phyloP scores from a whole-genome alignment of 2,888 invertebrate species.

The Chelonus formosanus region DNA sequence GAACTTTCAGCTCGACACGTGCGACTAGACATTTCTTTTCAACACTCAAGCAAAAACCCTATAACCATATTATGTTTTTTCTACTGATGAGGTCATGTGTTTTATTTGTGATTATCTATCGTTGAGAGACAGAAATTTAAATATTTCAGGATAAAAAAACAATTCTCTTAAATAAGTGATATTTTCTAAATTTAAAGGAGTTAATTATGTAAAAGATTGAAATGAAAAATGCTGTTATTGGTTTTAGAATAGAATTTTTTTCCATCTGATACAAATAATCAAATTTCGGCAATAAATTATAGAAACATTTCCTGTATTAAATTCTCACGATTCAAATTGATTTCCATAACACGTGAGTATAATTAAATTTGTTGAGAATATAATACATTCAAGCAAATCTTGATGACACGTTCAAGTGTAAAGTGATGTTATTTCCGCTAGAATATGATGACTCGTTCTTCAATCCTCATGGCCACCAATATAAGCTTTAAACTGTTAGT shows the following conservation, averaged over 20 bases:
- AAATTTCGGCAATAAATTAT: not conserved
- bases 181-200: too few species aligned
- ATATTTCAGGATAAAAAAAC: too few species aligned
- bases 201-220: too few species aligned
- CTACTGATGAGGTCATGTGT: conserved; percentile 3
- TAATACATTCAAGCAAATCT: not conserved
- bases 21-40: conserved; percentile 23
- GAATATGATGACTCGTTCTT: conserved; percentile 13
- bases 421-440: conserved; percentile 12
- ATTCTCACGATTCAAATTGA: conserved; percentile 4
- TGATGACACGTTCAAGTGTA: conserved; percentile 9
- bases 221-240: too few species aligned
- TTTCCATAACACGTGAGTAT: conserved; percentile 2
- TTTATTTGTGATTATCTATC: not conserved
- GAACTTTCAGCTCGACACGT: conserved; percentile 36
- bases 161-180: too few species aligned
- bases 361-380: not conserved
- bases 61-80: not conserved
- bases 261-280: too few species aligned
- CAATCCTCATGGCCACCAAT: conserved; percentile 4
- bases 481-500: conserved; percentile 1
- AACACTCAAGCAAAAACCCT: not conserved
- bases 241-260: too few species aligned
- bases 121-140: too few species aligned
- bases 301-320: not conserved